Percentiles rank a stretch among this genome's conserved stretches.
Evolutionary conservation across 2,888 invertebrate species (phyloP).

Genomic region (Leucophora obtusa): DNA sequence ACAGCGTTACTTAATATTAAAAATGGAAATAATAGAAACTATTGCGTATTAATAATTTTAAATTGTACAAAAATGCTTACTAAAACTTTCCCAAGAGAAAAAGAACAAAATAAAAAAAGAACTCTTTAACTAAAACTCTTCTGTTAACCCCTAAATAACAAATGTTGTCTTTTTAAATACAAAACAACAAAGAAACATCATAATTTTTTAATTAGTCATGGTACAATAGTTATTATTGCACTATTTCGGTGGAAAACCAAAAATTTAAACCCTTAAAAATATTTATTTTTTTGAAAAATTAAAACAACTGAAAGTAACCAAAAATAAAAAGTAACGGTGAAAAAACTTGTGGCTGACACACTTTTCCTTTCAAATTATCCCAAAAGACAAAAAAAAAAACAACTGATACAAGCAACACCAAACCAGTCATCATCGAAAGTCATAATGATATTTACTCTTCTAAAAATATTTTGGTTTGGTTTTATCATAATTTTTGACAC

Average conservation of each 20-base stretch:
- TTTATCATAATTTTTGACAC: conserved; percentile 61
- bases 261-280: conserved; percentile 57
- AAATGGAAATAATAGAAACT: background rate
- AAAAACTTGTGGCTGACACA: conserved; percentile 58
- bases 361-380: conserved; percentile 46
- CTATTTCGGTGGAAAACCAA: conserved; percentile 24
- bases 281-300: background rate
- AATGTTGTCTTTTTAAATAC: conserved; percentile 33
- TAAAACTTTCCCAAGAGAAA: conserved; percentile 4
- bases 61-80: background rate
- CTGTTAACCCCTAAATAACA: conserved; percentile 50
- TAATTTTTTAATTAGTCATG: conserved; percentile 63
- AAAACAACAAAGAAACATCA: conserved; percentile 39
- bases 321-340: conserved; percentile 46
- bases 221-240: conserved; percentile 50
- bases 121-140: conserved; percentile 50
- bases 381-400: background rate
- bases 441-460: background rate
- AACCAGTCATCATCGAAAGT: conserved; percentile 13
- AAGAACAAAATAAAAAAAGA: conserved; percentile 1
- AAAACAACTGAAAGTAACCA: conserved; percentile 15
- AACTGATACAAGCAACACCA: background rate
- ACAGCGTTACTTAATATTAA: conserved; percentile 17
- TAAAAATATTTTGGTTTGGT: conserved; percentile 31
- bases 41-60: conserved; percentile 8